These are phyloP conservation scores for Tetraneura akinire DNA, from an alignment of 1,140 invertebrate genomes.

Conservation along the genomic window DNA sequence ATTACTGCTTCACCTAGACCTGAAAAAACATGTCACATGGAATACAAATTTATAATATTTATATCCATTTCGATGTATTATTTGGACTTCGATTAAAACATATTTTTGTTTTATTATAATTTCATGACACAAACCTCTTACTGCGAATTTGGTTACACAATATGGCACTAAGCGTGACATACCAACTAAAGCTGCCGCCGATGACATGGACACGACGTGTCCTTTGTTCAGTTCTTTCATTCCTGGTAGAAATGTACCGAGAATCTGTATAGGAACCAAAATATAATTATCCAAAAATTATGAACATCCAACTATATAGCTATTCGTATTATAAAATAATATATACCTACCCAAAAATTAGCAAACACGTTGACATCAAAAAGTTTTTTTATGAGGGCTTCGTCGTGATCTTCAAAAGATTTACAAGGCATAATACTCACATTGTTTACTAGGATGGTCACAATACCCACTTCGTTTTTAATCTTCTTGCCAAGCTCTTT, in stretches of 20 bases:
- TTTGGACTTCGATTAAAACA: too few species aligned
- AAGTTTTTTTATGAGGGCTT: constrained; percentile 69
- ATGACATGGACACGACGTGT: constrained; percentile 81
- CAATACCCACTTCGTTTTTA: constrained; percentile 68
- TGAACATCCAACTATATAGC: too few species aligned
- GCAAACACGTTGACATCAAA: constrained; percentile 80
- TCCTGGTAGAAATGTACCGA: constrained; percentile 76
- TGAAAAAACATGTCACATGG: too few species aligned
- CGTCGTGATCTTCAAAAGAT: constrained; percentile 67
- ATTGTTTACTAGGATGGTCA: constrained; percentile 80
- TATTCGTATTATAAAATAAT: background rate
- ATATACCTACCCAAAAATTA: constrained; percentile 75
- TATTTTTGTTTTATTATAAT: background rate
- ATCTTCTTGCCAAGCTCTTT: constrained; percentile 63
- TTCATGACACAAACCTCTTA: constrained; percentile 65
- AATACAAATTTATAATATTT: too few species aligned
- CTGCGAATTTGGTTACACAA: constrained; percentile 81
- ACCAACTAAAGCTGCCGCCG: constrained; percentile 77
- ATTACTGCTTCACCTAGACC: constrained; percentile 72
- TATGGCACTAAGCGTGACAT: constrained; percentile 78
- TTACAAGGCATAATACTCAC: constrained; percentile 85
- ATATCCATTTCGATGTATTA: too few species aligned
- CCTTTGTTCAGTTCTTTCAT: constrained; percentile 80
- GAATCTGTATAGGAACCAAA: constrained; percentile 62
- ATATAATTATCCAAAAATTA: too few species aligned